Conservation (phyloP, 1,140 invertebrate species). For the Drosophila navojoa region DNA sequence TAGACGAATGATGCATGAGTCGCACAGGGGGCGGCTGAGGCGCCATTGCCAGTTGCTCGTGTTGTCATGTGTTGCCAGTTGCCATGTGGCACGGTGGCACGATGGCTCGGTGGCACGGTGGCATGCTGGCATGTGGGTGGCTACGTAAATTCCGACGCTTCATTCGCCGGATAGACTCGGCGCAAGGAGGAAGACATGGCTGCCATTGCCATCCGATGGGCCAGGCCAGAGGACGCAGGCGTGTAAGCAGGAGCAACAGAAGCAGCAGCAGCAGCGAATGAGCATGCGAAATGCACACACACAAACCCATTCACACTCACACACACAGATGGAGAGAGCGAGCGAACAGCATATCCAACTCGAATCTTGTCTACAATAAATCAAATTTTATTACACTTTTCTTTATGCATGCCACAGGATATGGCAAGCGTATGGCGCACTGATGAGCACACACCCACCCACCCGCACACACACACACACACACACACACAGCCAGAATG, state of each 20-base stretch:
- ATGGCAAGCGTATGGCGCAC: conserved; percentile 79
- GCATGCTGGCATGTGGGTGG: conserved; percentile 1
- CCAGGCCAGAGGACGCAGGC: conserved; percentile 60
- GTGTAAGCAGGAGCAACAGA: conserved; percentile 58
- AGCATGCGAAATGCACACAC: conserved; percentile 63
- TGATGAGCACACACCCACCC: conserved; percentile 71
- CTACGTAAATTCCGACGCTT: conserved; percentile 64
- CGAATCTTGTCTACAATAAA: conserved; percentile 84
- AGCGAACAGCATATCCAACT: conserved; percentile 73
- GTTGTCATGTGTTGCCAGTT: conserved; percentile 31
- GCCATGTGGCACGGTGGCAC: conserved; percentile 13
- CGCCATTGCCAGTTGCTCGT: conserved; percentile 9
- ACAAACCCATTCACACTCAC: conserved; percentile 8
- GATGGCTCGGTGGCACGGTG: not conserved
- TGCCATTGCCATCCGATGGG: conserved; percentile 31
- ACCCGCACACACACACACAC: conserved; percentile 26
- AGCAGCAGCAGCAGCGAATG: conserved; percentile 61
- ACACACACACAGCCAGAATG: conserved; percentile 14
- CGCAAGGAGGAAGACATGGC: conserved; percentile 46
- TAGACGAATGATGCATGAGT: conserved; percentile 81
- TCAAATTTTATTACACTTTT: conserved; percentile 84
- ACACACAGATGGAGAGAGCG: conserved; percentile 5
- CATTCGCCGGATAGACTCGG: conserved; percentile 67
- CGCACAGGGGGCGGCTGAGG: conserved; percentile 56
- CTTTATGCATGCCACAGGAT: conserved; percentile 83